A percentile compares a stretch with the other conserved stretches of the same genome.
These are phyloP conservation scores for Toxotes chatareus DNA, from an alignment of 2,113 vertebrate genomes.

Conservation along the genomic window DNA sequence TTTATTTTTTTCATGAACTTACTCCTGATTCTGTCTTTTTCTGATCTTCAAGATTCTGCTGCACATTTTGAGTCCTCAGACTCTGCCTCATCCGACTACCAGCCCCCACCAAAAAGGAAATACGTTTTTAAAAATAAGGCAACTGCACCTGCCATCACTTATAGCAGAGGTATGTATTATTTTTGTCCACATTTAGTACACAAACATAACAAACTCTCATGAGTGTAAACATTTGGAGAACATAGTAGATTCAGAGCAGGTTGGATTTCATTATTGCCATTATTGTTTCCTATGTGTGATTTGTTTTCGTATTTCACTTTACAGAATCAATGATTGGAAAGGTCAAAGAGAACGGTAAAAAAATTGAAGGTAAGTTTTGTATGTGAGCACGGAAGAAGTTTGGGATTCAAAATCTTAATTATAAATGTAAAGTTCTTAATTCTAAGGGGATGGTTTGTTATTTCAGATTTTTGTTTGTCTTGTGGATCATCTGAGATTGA, in stretches of 20 bases:
- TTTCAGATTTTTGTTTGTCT: conserved; percentile 91
- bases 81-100: conserved; percentile 69
- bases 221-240: neutral
- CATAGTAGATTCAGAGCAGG: neutral
- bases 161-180: conserved; percentile 69
- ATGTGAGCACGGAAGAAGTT: neutral
- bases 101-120: conserved; percentile 84
- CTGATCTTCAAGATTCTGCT: conserved; percentile 16
- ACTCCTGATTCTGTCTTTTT: neutral
- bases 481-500: conserved; percentile 86
- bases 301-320: conserved; percentile 25
- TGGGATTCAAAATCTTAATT: neutral
- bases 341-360: conserved; percentile 82
- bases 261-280: neutral
- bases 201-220: neutral
- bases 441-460: conserved; percentile 2
- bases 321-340: conserved; percentile 87
- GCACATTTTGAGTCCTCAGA: conserved; percentile 49
- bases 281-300: neutral
- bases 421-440: neutral
- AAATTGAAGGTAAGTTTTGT: conserved; percentile 85
- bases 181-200: neutral
- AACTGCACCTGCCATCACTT: neutral
- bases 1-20: neutral
- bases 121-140: conserved; percentile 68